Percentiles rank a stretch among this genome's conserved stretches.
Conservation (phyloP, 2,113 vertebrate species). For the Zapus hudsonius region DNA sequence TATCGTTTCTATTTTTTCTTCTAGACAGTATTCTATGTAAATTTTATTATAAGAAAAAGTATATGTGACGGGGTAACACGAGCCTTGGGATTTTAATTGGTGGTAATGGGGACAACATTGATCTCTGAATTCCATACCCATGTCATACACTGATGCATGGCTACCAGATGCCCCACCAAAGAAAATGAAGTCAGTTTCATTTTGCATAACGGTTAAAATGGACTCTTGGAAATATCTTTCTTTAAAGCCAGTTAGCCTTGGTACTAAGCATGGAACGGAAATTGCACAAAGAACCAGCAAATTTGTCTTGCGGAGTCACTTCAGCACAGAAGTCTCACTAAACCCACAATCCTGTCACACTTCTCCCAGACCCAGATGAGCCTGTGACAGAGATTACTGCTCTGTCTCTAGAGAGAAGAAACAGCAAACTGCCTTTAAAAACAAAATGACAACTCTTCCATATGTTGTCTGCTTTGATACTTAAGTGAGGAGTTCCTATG, state of each 20-base stretch:
- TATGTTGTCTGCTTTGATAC: slow-evolving; percentile 57
- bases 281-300: not conserved
- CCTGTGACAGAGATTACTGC: slow-evolving; percentile 57
- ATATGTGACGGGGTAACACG: not conserved
- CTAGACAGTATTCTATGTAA: not conserved
- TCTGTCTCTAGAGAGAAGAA: slow-evolving; percentile 61
- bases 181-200: slow-evolving; percentile 1
- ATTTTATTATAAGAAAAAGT: not conserved
- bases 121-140: not conserved
- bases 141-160: not conserved
- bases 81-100: not conserved
- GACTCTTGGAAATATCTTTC: slow-evolving; percentile 1
- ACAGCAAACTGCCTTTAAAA: slow-evolving; percentile 38
- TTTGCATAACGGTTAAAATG: not conserved
- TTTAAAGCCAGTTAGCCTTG: slow-evolving; percentile 12
- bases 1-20: too few species aligned
- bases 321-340: not conserved
- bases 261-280: not conserved
- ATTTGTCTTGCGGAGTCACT: not conserved
- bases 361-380: slow-evolving; percentile 13
- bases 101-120: not conserved
- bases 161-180: not conserved
- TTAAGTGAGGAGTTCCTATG: slow-evolving; percentile 19
- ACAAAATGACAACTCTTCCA: not conserved
- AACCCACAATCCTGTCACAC: slow-evolving; percentile 40